Evolutionary conservation across 2,888 invertebrate species (phyloP).

Genomic region (Phyllotreta cruciferae): DNA sequence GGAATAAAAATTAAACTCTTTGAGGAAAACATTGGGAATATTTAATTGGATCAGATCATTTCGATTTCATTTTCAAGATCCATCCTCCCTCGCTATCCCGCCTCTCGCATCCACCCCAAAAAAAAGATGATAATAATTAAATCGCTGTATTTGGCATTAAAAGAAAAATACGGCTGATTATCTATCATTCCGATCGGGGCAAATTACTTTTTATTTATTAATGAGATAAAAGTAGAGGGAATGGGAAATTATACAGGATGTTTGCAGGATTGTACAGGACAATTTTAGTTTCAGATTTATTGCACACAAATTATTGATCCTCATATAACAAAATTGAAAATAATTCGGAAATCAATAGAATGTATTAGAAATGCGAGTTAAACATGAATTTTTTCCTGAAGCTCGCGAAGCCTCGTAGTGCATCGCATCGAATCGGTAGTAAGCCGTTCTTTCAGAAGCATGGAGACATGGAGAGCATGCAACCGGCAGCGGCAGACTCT

Average conservation of each 20-base stretch:
- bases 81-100: background rate
- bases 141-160: constrained; percentile 9
- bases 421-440: background rate
- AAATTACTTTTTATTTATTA: too few relatives aligned
- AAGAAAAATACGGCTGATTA: background rate
- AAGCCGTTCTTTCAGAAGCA: constrained; percentile 6
- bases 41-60: background rate
- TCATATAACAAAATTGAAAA: too few relatives aligned
- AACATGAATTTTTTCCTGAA: background rate
- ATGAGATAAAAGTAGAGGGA: too few relatives aligned
- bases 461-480: constrained; percentile 11
- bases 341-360: background rate
- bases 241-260: too few relatives aligned
- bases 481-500: constrained; percentile 3
- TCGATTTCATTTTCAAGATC: background rate
- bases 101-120: background rate
- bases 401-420: background rate
- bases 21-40: background rate
- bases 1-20: background rate
- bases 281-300: too few relatives aligned
- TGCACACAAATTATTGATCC: too few relatives aligned
- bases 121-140: constrained; percentile 7
- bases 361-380: background rate
- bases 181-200: too few relatives aligned
- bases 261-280: too few relatives aligned